Evolutionary conservation across 2,113 vertebrate genomes (phyloP).

Genomic region (Fulmarus glacialis): DNA sequence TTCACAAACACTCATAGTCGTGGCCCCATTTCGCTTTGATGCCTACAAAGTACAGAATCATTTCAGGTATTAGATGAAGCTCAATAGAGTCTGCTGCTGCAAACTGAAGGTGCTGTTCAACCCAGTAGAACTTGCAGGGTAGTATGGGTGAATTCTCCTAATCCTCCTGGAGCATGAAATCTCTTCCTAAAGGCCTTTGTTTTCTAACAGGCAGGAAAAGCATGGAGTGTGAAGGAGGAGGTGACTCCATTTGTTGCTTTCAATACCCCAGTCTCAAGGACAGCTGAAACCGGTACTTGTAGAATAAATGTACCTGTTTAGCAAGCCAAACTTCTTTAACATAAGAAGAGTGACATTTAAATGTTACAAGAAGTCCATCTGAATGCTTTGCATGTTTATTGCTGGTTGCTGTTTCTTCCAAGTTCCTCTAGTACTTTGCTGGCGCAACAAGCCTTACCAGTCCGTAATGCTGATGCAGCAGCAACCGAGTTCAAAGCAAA

Average conservation of each 20-base stretch:
- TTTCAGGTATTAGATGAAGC: neutral
- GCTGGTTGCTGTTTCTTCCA: neutral
- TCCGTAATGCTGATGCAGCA: neutral
- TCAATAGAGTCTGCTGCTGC: neutral
- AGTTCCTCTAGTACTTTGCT: neutral
- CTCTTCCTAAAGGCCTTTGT: neutral
- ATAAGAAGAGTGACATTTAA: neutral
- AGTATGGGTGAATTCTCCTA: neutral
- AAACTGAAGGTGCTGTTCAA: neutral
- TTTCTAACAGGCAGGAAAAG: neutral
- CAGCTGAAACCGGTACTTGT: neutral
- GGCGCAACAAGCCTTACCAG: neutral
- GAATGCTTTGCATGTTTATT: neutral
- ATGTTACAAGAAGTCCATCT: neutral
- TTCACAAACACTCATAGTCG: fast-evolving
- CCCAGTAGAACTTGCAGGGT: neutral
- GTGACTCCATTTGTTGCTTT: neutral
- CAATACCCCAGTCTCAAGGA: neutral
- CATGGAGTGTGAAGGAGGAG: neutral
- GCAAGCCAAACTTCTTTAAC: neutral
- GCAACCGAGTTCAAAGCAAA: neutral
- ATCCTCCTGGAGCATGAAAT: neutral
- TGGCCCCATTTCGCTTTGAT: neutral
- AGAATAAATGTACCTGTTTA: neutral
- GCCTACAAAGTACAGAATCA: neutral